These are phyloP conservation scores for Lycocorax pyrrhopterus DNA, from an alignment of 2,113 vertebrate genomes.

Conservation along the genomic window DNA sequence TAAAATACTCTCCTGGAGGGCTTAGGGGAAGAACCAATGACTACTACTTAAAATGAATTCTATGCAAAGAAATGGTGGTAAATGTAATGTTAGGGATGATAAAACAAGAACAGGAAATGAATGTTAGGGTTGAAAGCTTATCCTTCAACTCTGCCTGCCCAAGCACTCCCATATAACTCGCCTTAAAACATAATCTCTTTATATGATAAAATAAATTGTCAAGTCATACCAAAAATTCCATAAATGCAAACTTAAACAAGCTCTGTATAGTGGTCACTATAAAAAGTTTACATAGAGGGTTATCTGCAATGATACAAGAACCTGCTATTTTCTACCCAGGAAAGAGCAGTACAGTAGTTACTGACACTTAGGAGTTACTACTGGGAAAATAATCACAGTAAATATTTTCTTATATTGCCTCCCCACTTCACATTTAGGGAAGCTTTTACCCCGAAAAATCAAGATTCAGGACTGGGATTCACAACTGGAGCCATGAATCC, in stretches of 20 bases:
- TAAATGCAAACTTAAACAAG: neutral
- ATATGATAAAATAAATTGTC: neutral
- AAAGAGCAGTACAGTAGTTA: neutral
- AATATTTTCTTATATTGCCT: neutral
- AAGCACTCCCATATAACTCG: neutral
- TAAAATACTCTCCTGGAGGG: constrained; percentile 20
- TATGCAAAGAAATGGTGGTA: neutral
- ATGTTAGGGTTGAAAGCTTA: constrained; percentile 22
- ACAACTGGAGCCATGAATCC: neutral
- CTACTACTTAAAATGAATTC: constrained; percentile 23
- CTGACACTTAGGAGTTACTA: neutral
- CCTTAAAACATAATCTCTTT: neutral
- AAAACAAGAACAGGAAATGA: constrained; percentile 58
- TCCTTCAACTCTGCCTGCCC: constrained; percentile 2
- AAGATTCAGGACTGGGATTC: neutral
- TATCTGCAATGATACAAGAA: neutral
- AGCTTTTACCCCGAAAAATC: neutral
- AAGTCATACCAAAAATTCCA: neutral
- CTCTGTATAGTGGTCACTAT: neutral
- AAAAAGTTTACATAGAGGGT: neutral
- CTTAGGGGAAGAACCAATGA: constrained; percentile 26
- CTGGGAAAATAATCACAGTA: neutral
- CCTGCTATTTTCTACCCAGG: neutral
- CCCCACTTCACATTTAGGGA: neutral
- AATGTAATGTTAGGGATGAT: constrained; percentile 33